Conservation (phyloP, 1,140 invertebrate species). For the Drosophila novamexicana region DNA sequence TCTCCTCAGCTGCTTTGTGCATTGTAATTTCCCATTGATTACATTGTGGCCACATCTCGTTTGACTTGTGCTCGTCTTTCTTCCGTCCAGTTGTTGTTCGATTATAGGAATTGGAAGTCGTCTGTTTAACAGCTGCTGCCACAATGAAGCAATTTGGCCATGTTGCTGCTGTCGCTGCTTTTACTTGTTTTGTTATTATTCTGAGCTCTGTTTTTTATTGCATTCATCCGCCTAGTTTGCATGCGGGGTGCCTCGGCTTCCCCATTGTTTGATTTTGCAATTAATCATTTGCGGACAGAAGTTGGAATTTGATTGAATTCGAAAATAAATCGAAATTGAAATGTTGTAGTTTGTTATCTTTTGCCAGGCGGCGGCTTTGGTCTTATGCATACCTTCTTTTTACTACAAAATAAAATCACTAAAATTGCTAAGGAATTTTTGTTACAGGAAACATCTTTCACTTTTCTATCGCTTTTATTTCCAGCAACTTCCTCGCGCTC, state of each 20-base stretch:
- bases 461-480: slow-evolving; percentile 4
- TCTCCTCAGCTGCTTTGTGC: slow-evolving; percentile 11
- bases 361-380: not conserved
- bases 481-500: not conserved
- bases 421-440: not conserved
- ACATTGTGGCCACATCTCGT: slow-evolving; percentile 42
- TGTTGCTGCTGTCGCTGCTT: slow-evolving; percentile 17
- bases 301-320: slow-evolving; percentile 11
- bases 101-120: slow-evolving; percentile 45
- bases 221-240: slow-evolving; percentile 18
- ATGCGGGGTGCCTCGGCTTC: not conserved
- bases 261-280: slow-evolving; percentile 14
- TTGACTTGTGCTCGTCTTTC: slow-evolving; percentile 42
- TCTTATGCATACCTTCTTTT: not conserved
- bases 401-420: not conserved
- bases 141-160: slow-evolving; percentile 53
- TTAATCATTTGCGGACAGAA: slow-evolving; percentile 22
- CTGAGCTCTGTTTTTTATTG: slow-evolving; percentile 22
- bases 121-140: slow-evolving; percentile 44
- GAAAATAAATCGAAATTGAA: not conserved
- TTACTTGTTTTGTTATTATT: slow-evolving; percentile 26
- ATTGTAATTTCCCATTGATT: slow-evolving; percentile 52
- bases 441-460: slow-evolving; percentile 8
- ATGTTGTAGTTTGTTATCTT: not conserved
- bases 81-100: slow-evolving; percentile 12